A percentile compares a stretch with the other conserved stretches of the same genome.
phyloP scores from a whole-genome alignment of 2,888 invertebrate genomes.

The Poecilus cupreus region DNA sequence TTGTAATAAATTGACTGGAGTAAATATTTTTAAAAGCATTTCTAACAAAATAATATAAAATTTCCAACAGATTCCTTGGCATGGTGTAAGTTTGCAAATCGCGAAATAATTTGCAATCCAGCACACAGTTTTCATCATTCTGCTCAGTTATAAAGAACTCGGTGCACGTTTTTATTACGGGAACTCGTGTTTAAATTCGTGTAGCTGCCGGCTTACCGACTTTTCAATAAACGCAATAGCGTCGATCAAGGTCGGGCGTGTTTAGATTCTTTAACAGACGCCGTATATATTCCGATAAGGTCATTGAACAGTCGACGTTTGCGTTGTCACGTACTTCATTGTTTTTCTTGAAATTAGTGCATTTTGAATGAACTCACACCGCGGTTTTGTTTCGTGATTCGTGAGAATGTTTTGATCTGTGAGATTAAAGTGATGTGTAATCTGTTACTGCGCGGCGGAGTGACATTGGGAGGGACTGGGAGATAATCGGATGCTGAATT shows the following conservation, averaged over 20 bases:
- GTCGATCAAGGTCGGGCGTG: conserved; percentile 29
- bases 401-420: conserved; percentile 25
- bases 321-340: conserved; percentile 21
- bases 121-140: no score
- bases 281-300: conserved; percentile 27
- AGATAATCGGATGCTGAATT: neutral
- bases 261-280: conserved; percentile 16
- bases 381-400: no score
- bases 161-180: no score
- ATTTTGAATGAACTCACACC: conserved; percentile 12
- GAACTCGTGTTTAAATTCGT: neutral
- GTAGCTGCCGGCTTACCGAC: neutral
- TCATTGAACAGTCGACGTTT: conserved; percentile 4
- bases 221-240: neutral
- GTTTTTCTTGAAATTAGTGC: conserved; percentile 28
- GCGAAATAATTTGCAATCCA: neutral
- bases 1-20: no score
- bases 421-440: neutral
- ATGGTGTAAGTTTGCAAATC: neutral
- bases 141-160: no score
- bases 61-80: no score
- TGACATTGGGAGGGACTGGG: neutral
- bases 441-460: neutral
- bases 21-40: no score
- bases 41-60: neutral